phyloP scores from a whole-genome alignment of 2,113 vertebrate species.

The Nesogale talazaci region DNA sequence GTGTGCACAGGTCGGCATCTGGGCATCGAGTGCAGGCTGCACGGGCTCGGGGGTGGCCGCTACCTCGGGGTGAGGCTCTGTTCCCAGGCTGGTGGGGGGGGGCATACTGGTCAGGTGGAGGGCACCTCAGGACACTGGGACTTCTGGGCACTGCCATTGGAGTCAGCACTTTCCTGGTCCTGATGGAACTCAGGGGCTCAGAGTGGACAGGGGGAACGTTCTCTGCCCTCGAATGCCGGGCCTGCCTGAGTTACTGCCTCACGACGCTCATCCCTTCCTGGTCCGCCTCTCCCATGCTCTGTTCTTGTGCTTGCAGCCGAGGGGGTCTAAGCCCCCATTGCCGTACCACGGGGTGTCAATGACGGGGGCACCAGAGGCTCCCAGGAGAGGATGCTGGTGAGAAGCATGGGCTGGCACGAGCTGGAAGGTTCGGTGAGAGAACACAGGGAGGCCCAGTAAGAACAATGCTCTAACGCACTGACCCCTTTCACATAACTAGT shows the following conservation, averaged over 20 bases:
- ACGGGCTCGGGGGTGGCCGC: not conserved
- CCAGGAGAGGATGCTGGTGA: not conserved
- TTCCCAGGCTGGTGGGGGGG: not conserved
- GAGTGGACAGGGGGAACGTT: not conserved
- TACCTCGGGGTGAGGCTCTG: not conserved
- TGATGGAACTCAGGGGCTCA: not conserved
- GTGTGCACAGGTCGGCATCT: not conserved
- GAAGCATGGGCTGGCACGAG: fast-evolving
- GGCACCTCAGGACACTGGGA: not conserved
- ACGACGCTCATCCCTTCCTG: not conserved
- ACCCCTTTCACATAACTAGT: not conserved
- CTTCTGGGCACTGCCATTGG: not conserved
- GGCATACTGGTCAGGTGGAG: not conserved
- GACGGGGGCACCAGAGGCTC: not conserved
- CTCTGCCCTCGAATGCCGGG: not conserved
- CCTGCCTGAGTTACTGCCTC: not conserved
- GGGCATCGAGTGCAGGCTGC: not conserved
- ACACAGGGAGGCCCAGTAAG: not conserved
- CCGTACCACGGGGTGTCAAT: fast-evolving
- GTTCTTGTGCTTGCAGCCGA: not conserved
- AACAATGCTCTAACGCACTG: not conserved
- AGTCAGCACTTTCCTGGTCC: not conserved
- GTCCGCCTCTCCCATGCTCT: not conserved
- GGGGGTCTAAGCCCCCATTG: not conserved
- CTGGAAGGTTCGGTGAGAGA: not conserved